Conservation (phyloP, 2,888 invertebrate genomes). For the Agrochola lychnidis region DNA sequence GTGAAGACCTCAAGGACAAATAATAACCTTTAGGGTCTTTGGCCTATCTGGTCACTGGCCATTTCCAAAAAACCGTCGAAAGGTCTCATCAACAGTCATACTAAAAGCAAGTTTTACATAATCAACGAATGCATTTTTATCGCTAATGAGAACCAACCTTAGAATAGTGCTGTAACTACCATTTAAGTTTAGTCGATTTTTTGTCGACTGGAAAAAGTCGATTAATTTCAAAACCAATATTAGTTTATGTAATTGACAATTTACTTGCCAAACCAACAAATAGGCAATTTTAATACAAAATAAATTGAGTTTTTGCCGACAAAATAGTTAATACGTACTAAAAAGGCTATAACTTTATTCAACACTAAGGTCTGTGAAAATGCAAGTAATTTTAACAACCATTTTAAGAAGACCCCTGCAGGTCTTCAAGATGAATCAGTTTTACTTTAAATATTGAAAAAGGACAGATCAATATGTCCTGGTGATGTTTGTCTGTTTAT, state of each 20-base stretch:
- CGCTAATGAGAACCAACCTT: not conserved
- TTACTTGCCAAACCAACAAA: constrained; percentile 16
- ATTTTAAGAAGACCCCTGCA: constrained; percentile 8
- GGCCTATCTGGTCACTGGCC: constrained; percentile 60
- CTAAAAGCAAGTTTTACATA: constrained; percentile 24
- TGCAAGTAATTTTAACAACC: constrained; percentile 13
- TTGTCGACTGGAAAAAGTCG: not conserved
- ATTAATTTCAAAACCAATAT: constrained; percentile 33
- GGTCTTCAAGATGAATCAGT: constrained; percentile 21
- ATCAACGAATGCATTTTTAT: not conserved
- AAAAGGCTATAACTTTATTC: constrained; percentile 33
- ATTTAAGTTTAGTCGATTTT: constrained; percentile 9
- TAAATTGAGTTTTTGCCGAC: constrained; percentile 28
- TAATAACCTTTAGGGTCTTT: constrained; percentile 73
- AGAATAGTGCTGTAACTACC: constrained; percentile 29
- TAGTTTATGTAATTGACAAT: constrained; percentile 8
- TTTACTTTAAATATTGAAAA: constrained; percentile 37
- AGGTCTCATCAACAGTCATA: constrained; percentile 31
- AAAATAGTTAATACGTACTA: constrained; percentile 20
- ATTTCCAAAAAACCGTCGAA: constrained; percentile 62
- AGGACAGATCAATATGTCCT: constrained; percentile 29
- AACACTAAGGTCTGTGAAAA: constrained; percentile 25
- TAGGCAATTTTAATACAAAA: constrained; percentile 14
- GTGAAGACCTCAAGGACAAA: constrained; percentile 63
- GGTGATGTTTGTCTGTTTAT: constrained; percentile 27